A percentile compares a stretch with the other conserved stretches of the same genome.
Evolutionary conservation across 2,888 invertebrate species (phyloP).

Genomic region (Heliconius erato): DNA sequence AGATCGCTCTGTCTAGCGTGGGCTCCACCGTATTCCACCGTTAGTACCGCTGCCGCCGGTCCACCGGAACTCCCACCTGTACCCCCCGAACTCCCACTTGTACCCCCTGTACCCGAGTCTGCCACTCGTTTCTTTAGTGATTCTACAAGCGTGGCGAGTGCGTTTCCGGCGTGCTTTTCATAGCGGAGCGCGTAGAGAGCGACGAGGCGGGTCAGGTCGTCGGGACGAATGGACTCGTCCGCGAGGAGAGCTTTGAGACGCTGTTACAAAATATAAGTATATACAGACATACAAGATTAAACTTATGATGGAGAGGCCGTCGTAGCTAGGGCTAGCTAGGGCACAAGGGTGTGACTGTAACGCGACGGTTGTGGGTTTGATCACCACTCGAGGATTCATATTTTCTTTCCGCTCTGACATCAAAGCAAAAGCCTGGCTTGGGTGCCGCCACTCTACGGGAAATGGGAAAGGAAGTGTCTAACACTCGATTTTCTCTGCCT

Average conservation of each 20-base stretch:
- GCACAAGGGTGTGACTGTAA: too few relatives aligned
- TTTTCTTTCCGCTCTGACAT: too few relatives aligned
- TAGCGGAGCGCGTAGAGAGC: slow-evolving; percentile 97
- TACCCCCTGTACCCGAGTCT: slow-evolving; percentile 84
- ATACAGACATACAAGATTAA: too few relatives aligned
- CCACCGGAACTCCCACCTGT: slow-evolving; percentile 90
- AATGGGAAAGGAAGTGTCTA: too few relatives aligned
- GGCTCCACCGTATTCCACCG: slow-evolving; percentile 94
- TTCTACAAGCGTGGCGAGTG: slow-evolving; percentile 90
- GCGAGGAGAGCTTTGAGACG: slow-evolving; percentile 92
- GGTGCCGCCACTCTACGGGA: too few relatives aligned
- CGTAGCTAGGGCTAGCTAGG: too few relatives aligned
- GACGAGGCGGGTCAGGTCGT: slow-evolving; percentile 95
- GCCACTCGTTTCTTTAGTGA: slow-evolving; percentile 89
- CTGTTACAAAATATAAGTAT: slow-evolving; percentile 63
- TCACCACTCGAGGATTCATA: too few relatives aligned
- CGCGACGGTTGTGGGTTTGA: too few relatives aligned
- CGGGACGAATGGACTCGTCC: slow-evolving; percentile 89
- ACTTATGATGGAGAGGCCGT: too few relatives aligned
- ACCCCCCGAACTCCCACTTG: slow-evolving; percentile 71
- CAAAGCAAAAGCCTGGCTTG: too few relatives aligned
- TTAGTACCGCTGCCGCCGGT: slow-evolving; percentile 87
- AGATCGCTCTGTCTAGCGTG: slow-evolving; percentile 93
- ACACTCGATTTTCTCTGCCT: too few relatives aligned
- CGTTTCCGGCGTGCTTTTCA: slow-evolving; percentile 94